Conservation (phyloP, 1,140 invertebrate species). For the Anastrepha ludens region DNA sequence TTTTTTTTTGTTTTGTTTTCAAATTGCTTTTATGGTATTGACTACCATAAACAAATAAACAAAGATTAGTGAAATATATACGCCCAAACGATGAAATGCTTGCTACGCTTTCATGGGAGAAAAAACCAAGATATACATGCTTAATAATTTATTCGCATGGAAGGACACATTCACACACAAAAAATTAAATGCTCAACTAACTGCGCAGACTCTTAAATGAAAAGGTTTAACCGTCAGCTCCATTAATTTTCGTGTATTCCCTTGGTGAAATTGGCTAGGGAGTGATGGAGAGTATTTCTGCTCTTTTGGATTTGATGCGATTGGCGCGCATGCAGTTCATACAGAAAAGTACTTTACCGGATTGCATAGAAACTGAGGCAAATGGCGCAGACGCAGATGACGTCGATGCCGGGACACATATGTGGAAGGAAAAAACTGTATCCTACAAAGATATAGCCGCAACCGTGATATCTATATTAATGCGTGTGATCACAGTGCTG, state of each 20-base stretch:
- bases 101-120: neutral
- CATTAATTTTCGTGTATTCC: neutral
- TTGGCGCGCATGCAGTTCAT: neutral
- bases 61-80: neutral
- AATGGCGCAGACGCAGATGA: neutral
- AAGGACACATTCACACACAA: neutral
- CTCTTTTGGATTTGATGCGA: neutral
- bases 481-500: constrained; percentile 76
- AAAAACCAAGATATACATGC: neutral
- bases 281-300: constrained; percentile 19
- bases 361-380: constrained; percentile 27
- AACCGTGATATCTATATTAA: constrained; percentile 74
- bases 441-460: constrained; percentile 54
- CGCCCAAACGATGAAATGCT: neutral
- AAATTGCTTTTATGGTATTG: constrained; percentile 7
- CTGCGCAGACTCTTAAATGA: constrained; percentile 6
- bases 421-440: constrained; percentile 9
- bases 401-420: neutral
- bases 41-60: neutral
- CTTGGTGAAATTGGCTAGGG: neutral
- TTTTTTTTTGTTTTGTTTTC: neutral
- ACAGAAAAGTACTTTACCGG: neutral
- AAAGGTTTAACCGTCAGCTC: neutral
- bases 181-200: neutral
- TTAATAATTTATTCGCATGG: neutral